Base-by-base conservation (phyloP, 2,797 vertebrate genomes). In the Acropternis orthonyx region DNA sequence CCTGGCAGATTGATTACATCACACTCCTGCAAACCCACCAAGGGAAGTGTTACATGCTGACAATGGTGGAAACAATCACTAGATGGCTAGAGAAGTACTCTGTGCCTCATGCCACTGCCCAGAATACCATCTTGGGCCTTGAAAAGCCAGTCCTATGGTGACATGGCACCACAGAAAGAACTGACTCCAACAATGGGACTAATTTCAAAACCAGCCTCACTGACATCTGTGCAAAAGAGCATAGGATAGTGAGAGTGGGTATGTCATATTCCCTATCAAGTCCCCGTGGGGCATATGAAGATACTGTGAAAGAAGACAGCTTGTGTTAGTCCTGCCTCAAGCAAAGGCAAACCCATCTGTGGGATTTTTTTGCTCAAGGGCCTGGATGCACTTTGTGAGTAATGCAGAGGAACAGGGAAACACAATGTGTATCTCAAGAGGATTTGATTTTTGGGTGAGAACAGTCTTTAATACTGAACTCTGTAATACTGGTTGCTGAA, bases 151-250 rank as follows among this genome's bases (percentile, higher is more conserved):
- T 58, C 2, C 27, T 51, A 9, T 32, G 37, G 18, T 4, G 22
- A 80, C 52, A 37, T 1, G 6, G 24, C 16, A 59, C 5, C n/a
- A 16, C 23, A 37, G 16, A 39, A 66, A 44, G 13, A 73, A 44
- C 0, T 3, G n/a, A 52, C 17, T 7, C 5, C 3, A 20, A 41
- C 44, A 51, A 6, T 0, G 1, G 17, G 6, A 73, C 14, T 44
- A 1, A 24, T 66, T 73, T 73, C 24, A 66, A 39, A 58, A 22
- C 12, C 23, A 46, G 46, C 21, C 46, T 46, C 22, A 46, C 22
- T 46, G 46, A 46, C 21, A 23, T 46, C 46, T 46, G 22, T 46
- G 46, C 21, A 22, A 46, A 21, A 46, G 46, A 46, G 46, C 22
- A 46, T 22, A 9, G 26, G 48, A 27, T 49, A 15, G 37, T 12